These are phyloP conservation scores for Gavialis gangeticus DNA, from an alignment of 2,113 vertebrate species.

Conservation along the genomic window DNA sequence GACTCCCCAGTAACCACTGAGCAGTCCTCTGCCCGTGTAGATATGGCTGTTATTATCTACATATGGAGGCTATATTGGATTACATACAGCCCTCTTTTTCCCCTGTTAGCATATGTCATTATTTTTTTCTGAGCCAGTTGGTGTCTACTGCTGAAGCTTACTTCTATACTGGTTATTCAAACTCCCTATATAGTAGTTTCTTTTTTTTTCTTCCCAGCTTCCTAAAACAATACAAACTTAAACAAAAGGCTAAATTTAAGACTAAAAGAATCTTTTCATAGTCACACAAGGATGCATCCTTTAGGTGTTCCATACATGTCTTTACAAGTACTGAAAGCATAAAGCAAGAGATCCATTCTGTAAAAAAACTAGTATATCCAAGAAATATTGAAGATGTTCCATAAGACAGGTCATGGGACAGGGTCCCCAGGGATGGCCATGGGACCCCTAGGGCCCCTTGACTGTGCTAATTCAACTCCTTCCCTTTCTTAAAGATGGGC, in stretches of 20 bases:
- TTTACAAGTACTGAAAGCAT: neutral
- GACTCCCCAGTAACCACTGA: no score
- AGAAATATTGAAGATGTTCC: no score
- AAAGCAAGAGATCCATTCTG: neutral
- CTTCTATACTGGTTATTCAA: neutral
- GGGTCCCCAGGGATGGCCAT: no score
- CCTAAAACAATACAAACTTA: neutral
- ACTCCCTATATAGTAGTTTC: neutral
- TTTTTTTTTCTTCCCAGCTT: neutral
- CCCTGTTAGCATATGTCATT: neutral
- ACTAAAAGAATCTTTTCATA: neutral
- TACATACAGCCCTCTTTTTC: neutral
- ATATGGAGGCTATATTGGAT: neutral
- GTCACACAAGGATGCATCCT: fast-evolving
- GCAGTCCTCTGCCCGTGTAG: no score
- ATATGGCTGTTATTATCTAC: neutral
- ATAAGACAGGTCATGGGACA: no score
- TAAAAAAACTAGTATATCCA: no score
- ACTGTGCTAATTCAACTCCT: no score
- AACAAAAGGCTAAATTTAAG: neutral
- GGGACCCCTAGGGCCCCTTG: no score
- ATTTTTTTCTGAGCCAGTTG: neutral
- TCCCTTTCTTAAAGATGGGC: no score
- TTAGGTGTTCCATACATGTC: fast-evolving
- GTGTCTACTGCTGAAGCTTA: neutral